Conservation (phyloP, 1,140 invertebrate species). For the Danaus melanippus region DNA sequence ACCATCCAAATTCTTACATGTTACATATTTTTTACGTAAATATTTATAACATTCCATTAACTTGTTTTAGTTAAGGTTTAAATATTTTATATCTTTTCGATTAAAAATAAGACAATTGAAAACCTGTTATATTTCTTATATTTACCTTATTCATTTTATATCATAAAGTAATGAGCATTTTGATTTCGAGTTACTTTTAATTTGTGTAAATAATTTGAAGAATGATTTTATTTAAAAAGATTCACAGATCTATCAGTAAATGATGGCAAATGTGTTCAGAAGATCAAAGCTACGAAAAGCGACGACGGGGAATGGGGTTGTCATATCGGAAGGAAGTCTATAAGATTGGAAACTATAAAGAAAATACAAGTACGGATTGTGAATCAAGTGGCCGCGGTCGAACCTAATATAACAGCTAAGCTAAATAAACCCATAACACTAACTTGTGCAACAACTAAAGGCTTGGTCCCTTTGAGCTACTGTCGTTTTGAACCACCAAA, state of each 20-base stretch:
- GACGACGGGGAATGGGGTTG: conserved; percentile 53
- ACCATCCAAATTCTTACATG: too few species aligned
- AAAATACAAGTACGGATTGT: conserved; percentile 45
- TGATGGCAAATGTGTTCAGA: conserved; percentile 37
- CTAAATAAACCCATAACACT: conserved; percentile 38
- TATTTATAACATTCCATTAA: too few species aligned
- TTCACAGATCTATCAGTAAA: conserved; percentile 38
- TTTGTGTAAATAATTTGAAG: too few species aligned
- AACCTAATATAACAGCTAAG: conserved; percentile 34
- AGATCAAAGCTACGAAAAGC: conserved; percentile 31
- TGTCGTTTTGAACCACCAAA: conserved; percentile 58
- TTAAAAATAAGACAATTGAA: too few species aligned
- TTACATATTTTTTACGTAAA: too few species aligned
- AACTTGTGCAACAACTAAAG: conserved; percentile 39
- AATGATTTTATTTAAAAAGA: conserved; percentile 14
- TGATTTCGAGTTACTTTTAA: not conserved
- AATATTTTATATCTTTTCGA: too few species aligned
- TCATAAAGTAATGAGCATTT: too few species aligned
- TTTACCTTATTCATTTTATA: too few species aligned
- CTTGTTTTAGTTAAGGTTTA: too few species aligned
- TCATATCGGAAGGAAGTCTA: conserved; percentile 37
- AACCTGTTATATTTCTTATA: too few species aligned
- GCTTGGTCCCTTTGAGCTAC: conserved; percentile 41
- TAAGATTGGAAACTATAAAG: conserved; percentile 40
- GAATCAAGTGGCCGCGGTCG: conserved; percentile 43